Conservation (phyloP, 2,888 invertebrate species). For the Acleris sparsana region DNA sequence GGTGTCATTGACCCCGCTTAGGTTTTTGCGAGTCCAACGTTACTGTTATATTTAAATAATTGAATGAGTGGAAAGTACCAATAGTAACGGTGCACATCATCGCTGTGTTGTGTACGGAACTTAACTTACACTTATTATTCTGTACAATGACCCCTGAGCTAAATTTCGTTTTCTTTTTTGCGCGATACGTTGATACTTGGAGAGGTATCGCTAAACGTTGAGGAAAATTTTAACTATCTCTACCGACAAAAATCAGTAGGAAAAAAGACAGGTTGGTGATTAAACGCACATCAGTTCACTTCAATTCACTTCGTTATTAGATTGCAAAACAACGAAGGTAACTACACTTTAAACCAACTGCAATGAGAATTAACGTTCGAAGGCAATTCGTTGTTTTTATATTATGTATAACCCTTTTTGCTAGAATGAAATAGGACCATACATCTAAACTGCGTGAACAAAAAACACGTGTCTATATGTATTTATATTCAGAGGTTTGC, state of each 20-base stretch:
- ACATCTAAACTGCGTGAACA: too few relatives aligned
- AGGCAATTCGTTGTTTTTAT: too few relatives aligned
- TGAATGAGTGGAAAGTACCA: constrained; percentile 74
- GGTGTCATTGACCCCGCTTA: constrained; percentile 77
- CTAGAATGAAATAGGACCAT: too few relatives aligned
- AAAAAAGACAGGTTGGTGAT: too few relatives aligned
- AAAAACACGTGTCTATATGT: neutral
- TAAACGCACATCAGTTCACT: too few relatives aligned
- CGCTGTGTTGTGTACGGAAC: constrained; percentile 41
- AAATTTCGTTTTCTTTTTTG: constrained; percentile 34
- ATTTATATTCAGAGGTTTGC: constrained; percentile 10
- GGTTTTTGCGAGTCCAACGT: constrained; percentile 76
- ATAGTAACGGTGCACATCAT: constrained; percentile 58
- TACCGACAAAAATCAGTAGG: too few relatives aligned
- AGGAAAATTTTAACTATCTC: neutral
- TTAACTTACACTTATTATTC: constrained; percentile 33
- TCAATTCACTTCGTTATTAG: too few relatives aligned
- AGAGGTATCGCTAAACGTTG: neutral
- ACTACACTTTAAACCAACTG: too few relatives aligned
- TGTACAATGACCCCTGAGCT: constrained; percentile 31
- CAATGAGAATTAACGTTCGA: too few relatives aligned
- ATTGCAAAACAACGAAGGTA: too few relatives aligned
- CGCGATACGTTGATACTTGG: constrained; percentile 1
- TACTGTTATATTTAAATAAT: constrained; percentile 79
- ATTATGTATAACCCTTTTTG: too few relatives aligned